phyloP scores from a whole-genome alignment of 92 coral and sea anemone species.

The Chrysogorgia sp. region DNA sequence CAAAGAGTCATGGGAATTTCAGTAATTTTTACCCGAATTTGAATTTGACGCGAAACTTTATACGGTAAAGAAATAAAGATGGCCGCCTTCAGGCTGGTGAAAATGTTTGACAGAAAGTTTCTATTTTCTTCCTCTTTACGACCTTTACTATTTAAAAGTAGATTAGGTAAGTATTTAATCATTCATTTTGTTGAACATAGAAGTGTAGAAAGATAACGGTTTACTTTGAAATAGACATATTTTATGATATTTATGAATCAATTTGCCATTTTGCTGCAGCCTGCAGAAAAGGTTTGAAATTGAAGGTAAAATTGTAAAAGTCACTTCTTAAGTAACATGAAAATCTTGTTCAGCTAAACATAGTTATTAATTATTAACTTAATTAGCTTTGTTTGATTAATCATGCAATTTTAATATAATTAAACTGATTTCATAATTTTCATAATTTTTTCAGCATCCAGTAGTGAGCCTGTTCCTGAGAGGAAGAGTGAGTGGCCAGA shows the following conservation, averaged over 20 bases:
- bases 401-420: neutral
- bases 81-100: slow-evolving; percentile 77
- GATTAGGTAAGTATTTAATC: slow-evolving; percentile 53
- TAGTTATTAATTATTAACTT: neutral
- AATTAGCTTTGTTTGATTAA: neutral
- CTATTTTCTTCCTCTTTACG: slow-evolving; percentile 53
- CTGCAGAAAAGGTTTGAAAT: neutral
- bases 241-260: neutral
- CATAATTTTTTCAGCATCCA: slow-evolving; percentile 30
- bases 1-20: neutral
- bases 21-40: slow-evolving; percentile 8
- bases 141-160: slow-evolving; percentile 41
- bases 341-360: no score
- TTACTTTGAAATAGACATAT: no score
- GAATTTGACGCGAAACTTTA: slow-evolving; percentile 39
- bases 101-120: slow-evolving; percentile 49
- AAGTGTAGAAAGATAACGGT: neutral
- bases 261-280: neutral
- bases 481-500: slow-evolving; percentile 76
- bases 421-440: neutral
- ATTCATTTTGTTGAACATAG: neutral
- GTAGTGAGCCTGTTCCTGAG: neutral
- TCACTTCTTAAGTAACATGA: no score
- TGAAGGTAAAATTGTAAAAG: neutral
- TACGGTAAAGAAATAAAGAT: slow-evolving; percentile 63